Evolutionary conservation across 2,888 invertebrate genomes (phyloP).

Genomic region (Adela reaumurella): DNA sequence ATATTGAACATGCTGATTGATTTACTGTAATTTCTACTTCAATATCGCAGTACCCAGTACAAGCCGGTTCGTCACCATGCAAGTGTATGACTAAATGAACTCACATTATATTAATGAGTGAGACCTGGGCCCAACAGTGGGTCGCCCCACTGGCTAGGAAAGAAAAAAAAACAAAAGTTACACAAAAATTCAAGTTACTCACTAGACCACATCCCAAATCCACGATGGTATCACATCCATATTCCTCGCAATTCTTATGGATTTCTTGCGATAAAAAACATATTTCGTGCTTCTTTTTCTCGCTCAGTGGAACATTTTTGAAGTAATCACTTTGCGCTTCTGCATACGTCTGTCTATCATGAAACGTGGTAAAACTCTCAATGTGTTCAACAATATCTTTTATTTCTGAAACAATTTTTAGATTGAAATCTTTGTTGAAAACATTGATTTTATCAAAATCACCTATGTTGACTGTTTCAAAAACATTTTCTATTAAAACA

Average conservation of each 20-base stretch:
- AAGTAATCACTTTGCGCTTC: conserved; percentile 9
- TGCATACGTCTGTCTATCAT: conserved; percentile 8
- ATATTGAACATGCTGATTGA: too few relatives aligned
- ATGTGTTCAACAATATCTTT: conserved; percentile 21
- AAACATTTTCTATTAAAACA: conserved; percentile 50
- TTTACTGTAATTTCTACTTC: too few relatives aligned
- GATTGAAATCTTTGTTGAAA: conserved; percentile 18
- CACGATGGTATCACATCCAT: conserved; percentile 51
- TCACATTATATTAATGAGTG: too few relatives aligned
- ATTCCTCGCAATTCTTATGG: conserved; percentile 25
- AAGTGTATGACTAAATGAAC: too few relatives aligned
- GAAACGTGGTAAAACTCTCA: conserved; percentile 19
- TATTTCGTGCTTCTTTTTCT: conserved; percentile 73
- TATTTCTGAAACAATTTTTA: conserved; percentile 15
- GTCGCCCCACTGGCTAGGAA: too few relatives aligned
- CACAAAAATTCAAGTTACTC: conserved; percentile 19
- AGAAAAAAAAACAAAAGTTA: too few relatives aligned
- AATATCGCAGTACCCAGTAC: too few relatives aligned
- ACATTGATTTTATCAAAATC: conserved; percentile 18
- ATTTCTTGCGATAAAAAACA: conserved; percentile 56
- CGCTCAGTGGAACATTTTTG: conserved; percentile 31
- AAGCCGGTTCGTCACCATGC: too few relatives aligned
- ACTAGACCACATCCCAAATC: conserved; percentile 76
- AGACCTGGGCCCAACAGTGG: too few relatives aligned
- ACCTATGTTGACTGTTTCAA: conserved; percentile 51